Base-by-base conservation (phyloP, 2,888 invertebrate species). In the Beris chalybata region DNA sequence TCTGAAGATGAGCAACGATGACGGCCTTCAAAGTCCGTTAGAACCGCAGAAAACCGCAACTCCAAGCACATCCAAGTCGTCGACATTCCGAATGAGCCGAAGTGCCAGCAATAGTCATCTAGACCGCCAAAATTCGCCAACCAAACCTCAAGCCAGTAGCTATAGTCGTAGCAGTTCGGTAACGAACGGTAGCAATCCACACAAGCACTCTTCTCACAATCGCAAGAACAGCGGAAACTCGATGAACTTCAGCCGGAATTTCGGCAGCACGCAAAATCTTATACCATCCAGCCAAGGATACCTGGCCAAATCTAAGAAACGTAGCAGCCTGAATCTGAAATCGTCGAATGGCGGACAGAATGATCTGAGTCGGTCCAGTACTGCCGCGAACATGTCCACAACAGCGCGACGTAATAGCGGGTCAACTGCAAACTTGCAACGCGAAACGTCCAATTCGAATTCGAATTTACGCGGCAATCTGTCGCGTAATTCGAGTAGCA, bases 201-300 rank as follows among this genome's bases (percentile, higher is more conserved):
- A 65, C 52, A 55, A 56, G 11, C 12, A n/a, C 30, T 31, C 52
- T 4, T 58, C 56, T 9, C 50, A 45, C 58, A 45, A 58, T 47
- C 48, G 65, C 47, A 32, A 57, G 31, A 52, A 65, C 38, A 76
- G 76, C 65, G 75, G 74, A 55, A 75, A 74, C 59, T 73, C 74
- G 0, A 74, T 76, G 29, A 78, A 79, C 68, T 71, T 80, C 50
- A 78, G 74, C 58, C 77, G 79, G 12, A 79, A 78, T 67, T 81
- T 79, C 67, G 79, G 80, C 52, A 81, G 81, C 72, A 79, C 81
- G 7, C 81, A 81, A 63, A 81, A 81, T 67, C 72, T 81, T 43
- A 77, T 80, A 57, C 79, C 69, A 11, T 72, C 71, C 15, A 79
- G 76, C 11, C 79, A 79, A 67, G 73, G 72, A 61, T 78, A 80